Evolutionary conservation across 1,140 invertebrate species (phyloP), one percentile per base, ranked within the genome.

Genomic region (Saccostrea cuccullata): DNA sequence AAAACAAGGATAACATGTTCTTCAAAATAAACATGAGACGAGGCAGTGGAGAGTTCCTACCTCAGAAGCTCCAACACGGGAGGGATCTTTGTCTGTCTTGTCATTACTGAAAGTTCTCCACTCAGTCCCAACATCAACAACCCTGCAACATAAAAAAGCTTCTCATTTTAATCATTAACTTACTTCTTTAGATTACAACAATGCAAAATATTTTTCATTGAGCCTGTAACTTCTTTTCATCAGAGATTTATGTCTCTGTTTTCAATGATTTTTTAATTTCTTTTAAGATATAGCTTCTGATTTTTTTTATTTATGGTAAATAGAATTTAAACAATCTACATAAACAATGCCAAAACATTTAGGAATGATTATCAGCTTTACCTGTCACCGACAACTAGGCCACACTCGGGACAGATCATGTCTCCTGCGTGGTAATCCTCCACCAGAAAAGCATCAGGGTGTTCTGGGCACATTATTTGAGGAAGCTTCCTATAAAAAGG

Each of bases 91-190:
- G 11, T 88, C 85, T 89, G 97, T 97, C 94, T 99, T 99, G 94
- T 99, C 99, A 96, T 99, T 99, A 92, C 98, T 99, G 95, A 99
- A 99, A 85, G 99, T 99, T 95, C 99, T 96, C 99, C 99, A 99
- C 95, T 99, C 99, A n/a, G 99, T 99, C n/a, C 99, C 99, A n/a
- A 99, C 99, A 96, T 99, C 99, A 91, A 99, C 98, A 0, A 99
- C 98, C 94, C 98, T 98, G 93, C 40, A 95, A 96, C 67, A 17
- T 6, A 85, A n/a, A 36, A 13, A 77, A 0, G 70, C 13, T 17
- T 30, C 30, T 15, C 11, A 47, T 47, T 6, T 47, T 9, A 47
- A 47, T 47, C 2, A 8, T 47, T 47, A 47, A 47, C 6, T 47
- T 3, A 47, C 5, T 8, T 47, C 47, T 47, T 47, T 3, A 3